Evolutionary conservation across 2,888 invertebrate species (phyloP).

Genomic region (Eupithecia centaureata): DNA sequence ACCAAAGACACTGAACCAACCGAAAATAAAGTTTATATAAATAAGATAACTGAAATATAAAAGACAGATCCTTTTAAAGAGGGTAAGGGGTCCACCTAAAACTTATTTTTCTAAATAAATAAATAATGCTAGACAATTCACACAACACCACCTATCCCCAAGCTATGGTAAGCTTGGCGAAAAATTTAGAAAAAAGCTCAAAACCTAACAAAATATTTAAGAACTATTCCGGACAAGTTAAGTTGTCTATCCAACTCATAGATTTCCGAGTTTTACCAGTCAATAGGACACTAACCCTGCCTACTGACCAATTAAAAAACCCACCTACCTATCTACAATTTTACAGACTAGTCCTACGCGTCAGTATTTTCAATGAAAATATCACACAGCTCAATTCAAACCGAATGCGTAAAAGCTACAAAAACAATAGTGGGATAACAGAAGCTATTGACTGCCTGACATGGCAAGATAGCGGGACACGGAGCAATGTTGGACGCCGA

Average conservation of each 20-base stretch:
- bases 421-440: slow-evolving; percentile 18
- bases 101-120: too few species aligned
- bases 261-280: background rate
- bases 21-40: background rate
- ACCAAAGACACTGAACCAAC: too few species aligned
- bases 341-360: background rate
- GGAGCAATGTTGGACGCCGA: background rate
- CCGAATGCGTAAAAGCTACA: slow-evolving; percentile 6
- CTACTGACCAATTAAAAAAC: background rate
- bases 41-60: too few species aligned
- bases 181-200: background rate
- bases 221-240: too few species aligned
- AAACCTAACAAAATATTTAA: background rate
- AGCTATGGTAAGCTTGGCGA: background rate
- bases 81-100: too few species aligned
- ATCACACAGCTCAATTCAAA: background rate
- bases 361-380: background rate
- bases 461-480: slow-evolving; percentile 17
- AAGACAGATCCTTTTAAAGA: too few species aligned
- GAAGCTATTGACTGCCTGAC: slow-evolving; percentile 18
- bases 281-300: background rate
- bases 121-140: too few species aligned
- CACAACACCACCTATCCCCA: too few species aligned
- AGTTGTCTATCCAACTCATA: background rate
- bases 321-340: background rate